A percentile compares a stretch with the other conserved stretches of the same genome.
phyloP scores from a whole-genome alignment of 1,140 invertebrate genomes.

The Hylaeus anthracinus region DNA sequence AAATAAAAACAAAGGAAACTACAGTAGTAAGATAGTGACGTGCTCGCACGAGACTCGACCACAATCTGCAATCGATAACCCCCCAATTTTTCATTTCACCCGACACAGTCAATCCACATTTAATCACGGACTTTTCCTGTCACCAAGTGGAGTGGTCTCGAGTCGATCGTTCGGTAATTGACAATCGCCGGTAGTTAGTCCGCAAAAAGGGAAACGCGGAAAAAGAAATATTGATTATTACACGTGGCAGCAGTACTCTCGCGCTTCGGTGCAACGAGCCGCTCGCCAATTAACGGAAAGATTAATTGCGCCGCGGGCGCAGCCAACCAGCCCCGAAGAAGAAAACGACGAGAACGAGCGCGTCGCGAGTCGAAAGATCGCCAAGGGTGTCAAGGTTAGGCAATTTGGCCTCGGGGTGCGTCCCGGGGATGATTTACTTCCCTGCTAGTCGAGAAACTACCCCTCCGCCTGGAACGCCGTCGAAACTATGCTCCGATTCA shows the following conservation, averaged over 20 bases:
- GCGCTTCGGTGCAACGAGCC: neutral
- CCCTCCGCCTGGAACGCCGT: neutral
- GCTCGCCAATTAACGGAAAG: constrained; percentile 33
- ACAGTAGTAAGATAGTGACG: too few relatives aligned
- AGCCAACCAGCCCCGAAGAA: neutral
- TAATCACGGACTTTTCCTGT: too few relatives aligned
- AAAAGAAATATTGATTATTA: constrained; percentile 20
- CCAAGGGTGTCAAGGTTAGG: constrained; percentile 40
- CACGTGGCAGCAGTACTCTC: constrained; percentile 3
- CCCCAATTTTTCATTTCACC: too few relatives aligned
- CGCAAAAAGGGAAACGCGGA: neutral
- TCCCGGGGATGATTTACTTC: constrained; percentile 40
- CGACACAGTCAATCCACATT: too few relatives aligned
- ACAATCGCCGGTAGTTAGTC: neutral
- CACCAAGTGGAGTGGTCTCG: too few relatives aligned
- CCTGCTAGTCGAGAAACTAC: constrained; percentile 22
- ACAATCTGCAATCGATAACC: too few relatives aligned
- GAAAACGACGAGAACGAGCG: constrained; percentile 21
- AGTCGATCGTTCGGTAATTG: too few relatives aligned
- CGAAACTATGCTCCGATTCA: constrained; percentile 11
- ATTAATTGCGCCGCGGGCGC: constrained; percentile 9
- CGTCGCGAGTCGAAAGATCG: constrained; percentile 32
- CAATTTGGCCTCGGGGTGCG: constrained; percentile 20
- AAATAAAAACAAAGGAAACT: too few relatives aligned
- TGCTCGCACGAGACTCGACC: too few relatives aligned